Evolutionary conservation across 2,797 vertebrate genomes (phyloP).

Genomic region (Gymnoscopelus braueri): DNA sequence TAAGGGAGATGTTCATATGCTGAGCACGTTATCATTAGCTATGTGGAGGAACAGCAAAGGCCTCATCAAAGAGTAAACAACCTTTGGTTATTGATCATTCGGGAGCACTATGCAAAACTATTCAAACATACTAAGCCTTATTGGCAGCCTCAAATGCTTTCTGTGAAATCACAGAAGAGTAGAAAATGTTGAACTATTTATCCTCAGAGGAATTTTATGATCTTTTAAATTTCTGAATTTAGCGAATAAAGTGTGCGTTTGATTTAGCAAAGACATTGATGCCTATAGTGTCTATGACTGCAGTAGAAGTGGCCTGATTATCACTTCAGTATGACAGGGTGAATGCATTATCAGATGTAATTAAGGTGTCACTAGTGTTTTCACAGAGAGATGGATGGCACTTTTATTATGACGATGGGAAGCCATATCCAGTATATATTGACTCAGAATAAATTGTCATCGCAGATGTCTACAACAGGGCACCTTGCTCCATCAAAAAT

Average conservation of each 20-base stretch:
- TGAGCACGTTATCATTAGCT: not conserved
- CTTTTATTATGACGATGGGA: slow-evolving; percentile 76
- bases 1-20: slow-evolving; percentile 1
- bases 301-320: slow-evolving; percentile 72
- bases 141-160: not conserved
- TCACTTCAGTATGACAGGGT: slow-evolving; percentile 71
- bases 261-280: slow-evolving; percentile 60
- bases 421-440: slow-evolving; percentile 52
- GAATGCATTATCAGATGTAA: slow-evolving; percentile 79
- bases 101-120: not conserved
- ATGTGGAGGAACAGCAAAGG: too few relatives aligned
- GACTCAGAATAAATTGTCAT: slow-evolving; percentile 66
- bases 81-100: slow-evolving; percentile 21
- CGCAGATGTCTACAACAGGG: slow-evolving; percentile 49
- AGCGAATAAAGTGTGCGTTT: slow-evolving; percentile 32
- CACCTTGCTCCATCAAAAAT: slow-evolving; percentile 26
- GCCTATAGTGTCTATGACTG: slow-evolving; percentile 45
- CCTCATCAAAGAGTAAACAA: too few relatives aligned
- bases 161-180: not conserved
- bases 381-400: slow-evolving; percentile 71
- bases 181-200: slow-evolving; percentile 21
- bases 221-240: slow-evolving; percentile 29
- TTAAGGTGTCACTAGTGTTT: slow-evolving; percentile 75
- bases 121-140: not conserved
- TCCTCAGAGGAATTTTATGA: slow-evolving; percentile 25